Conservation (phyloP, 1,140 invertebrate genomes). For the Euglossa dilemma region DNA sequence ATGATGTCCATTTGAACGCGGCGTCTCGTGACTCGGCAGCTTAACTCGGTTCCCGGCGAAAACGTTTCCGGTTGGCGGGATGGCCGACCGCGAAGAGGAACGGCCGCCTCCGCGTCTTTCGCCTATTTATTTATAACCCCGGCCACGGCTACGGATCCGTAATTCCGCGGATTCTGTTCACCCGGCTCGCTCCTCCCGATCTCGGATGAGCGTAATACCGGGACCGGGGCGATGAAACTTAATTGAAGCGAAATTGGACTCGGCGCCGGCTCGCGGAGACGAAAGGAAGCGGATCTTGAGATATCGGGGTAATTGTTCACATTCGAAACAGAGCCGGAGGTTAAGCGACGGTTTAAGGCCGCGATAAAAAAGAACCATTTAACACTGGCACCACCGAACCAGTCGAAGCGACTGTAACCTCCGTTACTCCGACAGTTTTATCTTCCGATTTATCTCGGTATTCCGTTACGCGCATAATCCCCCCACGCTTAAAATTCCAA, state of each 20-base stretch:
- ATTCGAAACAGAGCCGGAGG: too few species aligned
- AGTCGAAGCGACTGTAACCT: too few species aligned
- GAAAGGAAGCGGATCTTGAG: not conserved
- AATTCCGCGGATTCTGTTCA: not conserved
- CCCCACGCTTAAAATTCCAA: too few species aligned
- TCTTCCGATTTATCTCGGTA: too few species aligned
- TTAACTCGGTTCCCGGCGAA: conserved; percentile 34
- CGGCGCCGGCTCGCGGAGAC: not conserved
- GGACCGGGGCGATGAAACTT: not conserved
- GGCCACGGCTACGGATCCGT: not conserved
- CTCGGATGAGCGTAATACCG: not conserved
- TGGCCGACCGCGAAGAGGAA: not conserved
- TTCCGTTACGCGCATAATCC: too few species aligned
- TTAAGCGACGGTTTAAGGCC: too few species aligned
- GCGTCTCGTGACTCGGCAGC: conserved; percentile 12
- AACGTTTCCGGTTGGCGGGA: conserved; percentile 24
- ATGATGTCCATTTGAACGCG: conserved; percentile 64
- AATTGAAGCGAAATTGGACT: not conserved
- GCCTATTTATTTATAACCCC: conserved; percentile 34
- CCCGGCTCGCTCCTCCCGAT: too few species aligned
- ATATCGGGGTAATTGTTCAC: not conserved
- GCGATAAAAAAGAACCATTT: too few species aligned
- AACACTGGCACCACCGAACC: too few species aligned
- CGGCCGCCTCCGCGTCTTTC: not conserved
- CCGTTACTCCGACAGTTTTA: too few species aligned